phyloP scores from a whole-genome alignment of 2,113 vertebrate species.

The Potamarius usumacintae region DNA sequence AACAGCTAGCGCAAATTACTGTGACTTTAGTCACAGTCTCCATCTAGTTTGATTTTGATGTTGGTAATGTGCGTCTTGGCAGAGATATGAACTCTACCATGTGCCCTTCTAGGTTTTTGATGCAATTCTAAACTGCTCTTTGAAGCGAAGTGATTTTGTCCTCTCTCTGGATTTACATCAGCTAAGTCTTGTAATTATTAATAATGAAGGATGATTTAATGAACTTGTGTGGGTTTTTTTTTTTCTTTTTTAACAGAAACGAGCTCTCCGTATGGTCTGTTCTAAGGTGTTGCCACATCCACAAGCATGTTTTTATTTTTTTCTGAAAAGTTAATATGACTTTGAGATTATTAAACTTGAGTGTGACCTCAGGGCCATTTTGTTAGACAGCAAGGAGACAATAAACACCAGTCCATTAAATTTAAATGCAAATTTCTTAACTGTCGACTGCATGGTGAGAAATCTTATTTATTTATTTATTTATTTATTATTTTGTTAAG shows the following conservation, averaged over 20 bases:
- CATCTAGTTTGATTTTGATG: no score
- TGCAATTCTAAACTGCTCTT: neutral
- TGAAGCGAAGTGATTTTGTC: neutral
- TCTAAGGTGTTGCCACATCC: neutral
- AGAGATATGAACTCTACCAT: no score
- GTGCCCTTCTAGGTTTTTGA: neutral
- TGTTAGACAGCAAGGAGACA: neutral
- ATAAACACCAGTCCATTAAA: neutral
- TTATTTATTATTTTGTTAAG: neutral
- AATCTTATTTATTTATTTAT: neutral
- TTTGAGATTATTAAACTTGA: neutral
- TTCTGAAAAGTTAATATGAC: neutral
- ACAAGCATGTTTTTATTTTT: neutral
- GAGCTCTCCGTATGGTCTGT: neutral
- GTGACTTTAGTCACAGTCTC: no score
- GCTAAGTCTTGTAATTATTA: neutral
- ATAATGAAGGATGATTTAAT: neutral
- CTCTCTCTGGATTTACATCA: neutral
- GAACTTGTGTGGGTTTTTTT: no score
- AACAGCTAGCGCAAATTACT: no score
- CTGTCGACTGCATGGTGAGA: neutral
- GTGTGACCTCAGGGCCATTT: neutral
- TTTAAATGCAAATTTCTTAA: slow-evolving; percentile 1
- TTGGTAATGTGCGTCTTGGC: no score
- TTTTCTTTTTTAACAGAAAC: no score